Evolutionary conservation across 1,140 invertebrate genomes (phyloP).

Genomic region (Euura saliciscinereae): DNA sequence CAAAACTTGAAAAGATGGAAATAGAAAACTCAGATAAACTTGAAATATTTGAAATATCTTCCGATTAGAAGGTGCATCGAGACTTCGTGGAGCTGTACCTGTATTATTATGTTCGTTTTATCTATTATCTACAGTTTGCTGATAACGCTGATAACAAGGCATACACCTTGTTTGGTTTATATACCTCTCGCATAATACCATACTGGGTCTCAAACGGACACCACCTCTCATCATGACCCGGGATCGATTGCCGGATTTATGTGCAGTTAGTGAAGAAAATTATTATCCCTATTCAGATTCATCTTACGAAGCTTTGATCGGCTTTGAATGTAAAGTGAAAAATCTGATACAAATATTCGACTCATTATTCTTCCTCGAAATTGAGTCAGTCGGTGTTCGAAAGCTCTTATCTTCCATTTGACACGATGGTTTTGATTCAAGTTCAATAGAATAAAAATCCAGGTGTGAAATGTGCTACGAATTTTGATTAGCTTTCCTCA

Average conservation of each 20-base stretch:
- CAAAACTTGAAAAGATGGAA: background rate
- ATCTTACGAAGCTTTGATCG: background rate
- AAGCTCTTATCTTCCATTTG: background rate
- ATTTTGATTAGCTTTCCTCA: background rate
- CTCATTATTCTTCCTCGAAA: background rate
- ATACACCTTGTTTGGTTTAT: background rate
- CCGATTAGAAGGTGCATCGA: background rate
- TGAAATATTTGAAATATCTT: background rate
- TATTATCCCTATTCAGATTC: background rate
- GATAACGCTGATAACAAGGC: conserved; percentile 40
- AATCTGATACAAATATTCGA: background rate
- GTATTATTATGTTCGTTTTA: conserved; percentile 33
- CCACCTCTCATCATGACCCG: conserved; percentile 46
- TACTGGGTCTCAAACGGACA: background rate
- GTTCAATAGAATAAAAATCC: background rate
- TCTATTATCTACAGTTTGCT: conserved; percentile 34
- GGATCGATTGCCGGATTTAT: conserved; percentile 53
- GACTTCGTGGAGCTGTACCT: background rate
- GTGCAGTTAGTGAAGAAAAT: conserved; percentile 45
- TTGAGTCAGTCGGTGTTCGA: background rate
- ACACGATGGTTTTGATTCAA: background rate
- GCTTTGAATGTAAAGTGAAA: background rate
- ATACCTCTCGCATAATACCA: background rate
- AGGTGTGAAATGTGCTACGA: background rate
- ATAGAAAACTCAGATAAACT: background rate